phyloP scores from a whole-genome alignment of 2,797 vertebrate species.

The Ataeniobius toweri region DNA sequence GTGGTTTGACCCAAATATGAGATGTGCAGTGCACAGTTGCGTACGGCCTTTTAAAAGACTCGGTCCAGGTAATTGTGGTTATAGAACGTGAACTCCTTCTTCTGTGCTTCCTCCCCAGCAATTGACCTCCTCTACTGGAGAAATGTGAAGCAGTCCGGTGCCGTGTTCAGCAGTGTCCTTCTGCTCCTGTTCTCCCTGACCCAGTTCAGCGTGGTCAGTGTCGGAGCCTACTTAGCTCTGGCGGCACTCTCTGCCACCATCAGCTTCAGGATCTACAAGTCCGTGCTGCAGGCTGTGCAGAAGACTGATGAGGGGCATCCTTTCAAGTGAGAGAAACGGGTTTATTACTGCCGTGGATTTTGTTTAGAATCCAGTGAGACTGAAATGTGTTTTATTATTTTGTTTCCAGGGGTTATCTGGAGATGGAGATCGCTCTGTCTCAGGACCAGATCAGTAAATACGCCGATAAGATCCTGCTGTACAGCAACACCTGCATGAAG shows the following conservation, averaged over 20 bases:
- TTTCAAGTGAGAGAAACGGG: conserved; percentile 88
- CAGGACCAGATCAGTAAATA: conserved; percentile 99
- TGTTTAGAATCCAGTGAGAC: not conserved
- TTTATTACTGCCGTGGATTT: not conserved
- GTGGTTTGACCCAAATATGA: conserved; percentile 72
- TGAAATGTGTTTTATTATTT: not conserved
- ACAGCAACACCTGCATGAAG: conserved; percentile 92
- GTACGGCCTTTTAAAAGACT: conserved; percentile 34
- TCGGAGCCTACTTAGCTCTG: conserved; percentile 94
- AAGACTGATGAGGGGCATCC: conserved; percentile 98
- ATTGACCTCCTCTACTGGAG: conserved; percentile 98
- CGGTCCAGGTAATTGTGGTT: not conserved
- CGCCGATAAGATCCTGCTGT: conserved; percentile 93
- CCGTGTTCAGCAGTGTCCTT: conserved; percentile 92
- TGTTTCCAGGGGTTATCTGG: conserved; percentile 89
- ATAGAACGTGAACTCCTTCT: conserved; percentile 42
- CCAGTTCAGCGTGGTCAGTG: conserved; percentile 98
- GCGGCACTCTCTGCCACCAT: conserved; percentile 96
- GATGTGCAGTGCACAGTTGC: conserved; percentile 37
- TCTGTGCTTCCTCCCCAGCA: conserved; percentile 73
- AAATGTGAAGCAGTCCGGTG: conserved; percentile 94
- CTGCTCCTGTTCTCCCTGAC: conserved; percentile 98
- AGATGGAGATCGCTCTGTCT: conserved; percentile 94
- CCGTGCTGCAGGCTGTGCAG: conserved; percentile 97
- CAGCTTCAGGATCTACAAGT: conserved; percentile 99